Evolutionary conservation across 1,140 invertebrate genomes (phyloP), one percentile per base, ranked within the genome.

Genomic region (Heliconius himera): DNA sequence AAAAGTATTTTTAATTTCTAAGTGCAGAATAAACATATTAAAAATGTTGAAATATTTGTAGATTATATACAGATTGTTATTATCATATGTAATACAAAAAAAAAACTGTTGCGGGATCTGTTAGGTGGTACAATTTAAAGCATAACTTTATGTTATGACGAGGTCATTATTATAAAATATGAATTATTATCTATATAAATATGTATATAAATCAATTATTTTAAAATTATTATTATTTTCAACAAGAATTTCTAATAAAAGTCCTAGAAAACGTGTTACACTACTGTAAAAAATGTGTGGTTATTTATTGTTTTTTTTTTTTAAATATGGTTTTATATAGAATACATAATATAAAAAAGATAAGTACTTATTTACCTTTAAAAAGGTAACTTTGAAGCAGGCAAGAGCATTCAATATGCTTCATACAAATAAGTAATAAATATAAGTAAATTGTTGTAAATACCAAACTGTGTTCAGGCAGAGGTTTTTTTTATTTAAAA

Each of bases 81-180:
- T 51, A 18, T 20, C 3, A 51, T 51, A 46, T 46, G 9, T 16
- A 51, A 51, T 51, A 51, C 18, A 51, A 20, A 20, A 51, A 51
- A 51, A 70, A 54, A 41, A 46, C 70, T 60, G 38, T 76, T n/a
- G n/a, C 36, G 18, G 60, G 29, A 79, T 71, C 46, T 54, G 74
- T 79, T 84, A 87, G 83, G 87, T 89, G 88, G 88, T 89, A 78
- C 73, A 86, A 86, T 83, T 87, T 91, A 88, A 91, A 91, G 85
- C 85, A 83, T 87, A 33, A 49, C 54, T 66, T 41, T 72, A 75
- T 26, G 33, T 76, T 66, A 76, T 66, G 36, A 49, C 41, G 60
- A 22, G 26, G 26, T 26, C 26, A 29, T 11, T 66, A 60, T 26
- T 51, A 22, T 60, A 60, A 60, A 60, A 60, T 60, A 60, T 60